Evolutionary conservation across 1,140 invertebrate species (phyloP).

Genomic region (Gonatopus flavifemur): DNA sequence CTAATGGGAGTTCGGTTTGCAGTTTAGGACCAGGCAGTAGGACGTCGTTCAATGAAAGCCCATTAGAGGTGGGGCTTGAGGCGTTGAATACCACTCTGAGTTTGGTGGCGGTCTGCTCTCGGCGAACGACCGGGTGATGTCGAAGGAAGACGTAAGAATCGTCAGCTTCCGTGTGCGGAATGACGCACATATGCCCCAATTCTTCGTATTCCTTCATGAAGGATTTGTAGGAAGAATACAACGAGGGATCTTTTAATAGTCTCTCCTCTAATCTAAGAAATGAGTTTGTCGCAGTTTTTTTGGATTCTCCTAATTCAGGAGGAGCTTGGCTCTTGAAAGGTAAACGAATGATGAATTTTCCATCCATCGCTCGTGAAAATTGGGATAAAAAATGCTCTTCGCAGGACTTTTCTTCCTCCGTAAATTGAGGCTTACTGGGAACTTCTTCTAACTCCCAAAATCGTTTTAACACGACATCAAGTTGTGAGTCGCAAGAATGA

Average conservation of each 20-base stretch:
- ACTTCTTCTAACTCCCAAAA: constrained; percentile 22
- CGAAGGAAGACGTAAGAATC: constrained; percentile 1
- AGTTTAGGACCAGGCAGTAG: constrained; percentile 11
- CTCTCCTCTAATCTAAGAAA: constrained; percentile 10
- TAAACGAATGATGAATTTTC: constrained; percentile 6
- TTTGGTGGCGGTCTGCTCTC: background rate
- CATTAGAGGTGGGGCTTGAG: background rate
- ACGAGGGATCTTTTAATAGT: constrained; percentile 12
- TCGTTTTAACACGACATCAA: constrained; percentile 4
- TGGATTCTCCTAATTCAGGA: background rate
- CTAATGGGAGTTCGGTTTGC: constrained; percentile 8
- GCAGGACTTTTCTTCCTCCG: constrained; percentile 15
- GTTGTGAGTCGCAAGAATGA: background rate
- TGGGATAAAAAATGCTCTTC: constrained; percentile 10
- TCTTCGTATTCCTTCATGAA: constrained; percentile 33
- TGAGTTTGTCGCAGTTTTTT: background rate
- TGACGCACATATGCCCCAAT: constrained; percentile 25
- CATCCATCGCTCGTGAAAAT: constrained; percentile 1
- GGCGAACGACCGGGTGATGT: constrained; percentile 8
- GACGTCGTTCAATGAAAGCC: constrained; percentile 8
- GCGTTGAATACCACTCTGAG: constrained; percentile 20
- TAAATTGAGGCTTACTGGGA: background rate
- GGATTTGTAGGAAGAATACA: constrained; percentile 18
- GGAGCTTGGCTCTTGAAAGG: constrained; percentile 3
- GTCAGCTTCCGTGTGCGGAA: background rate